phyloP scores from a whole-genome alignment of 2,888 invertebrate genomes.

The Hybos culiciformis region DNA sequence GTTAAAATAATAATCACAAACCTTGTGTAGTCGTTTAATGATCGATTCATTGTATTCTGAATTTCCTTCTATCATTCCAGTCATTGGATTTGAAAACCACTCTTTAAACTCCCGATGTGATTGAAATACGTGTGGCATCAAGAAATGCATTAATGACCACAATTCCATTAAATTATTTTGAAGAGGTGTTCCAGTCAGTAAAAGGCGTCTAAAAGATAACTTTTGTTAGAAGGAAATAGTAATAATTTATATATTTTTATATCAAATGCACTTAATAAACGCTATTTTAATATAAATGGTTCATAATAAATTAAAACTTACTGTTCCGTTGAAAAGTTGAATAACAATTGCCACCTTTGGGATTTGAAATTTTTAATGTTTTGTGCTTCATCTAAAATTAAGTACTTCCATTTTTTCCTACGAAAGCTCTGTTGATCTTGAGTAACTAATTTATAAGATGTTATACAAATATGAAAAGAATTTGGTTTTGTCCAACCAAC shows the following conservation, averaged over 20 bases:
- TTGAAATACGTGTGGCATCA: constrained; percentile 94
- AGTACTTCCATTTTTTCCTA: constrained; percentile 94
- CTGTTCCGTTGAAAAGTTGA: constrained; percentile 89
- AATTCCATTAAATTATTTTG: constrained; percentile 95
- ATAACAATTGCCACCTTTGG: constrained; percentile 91
- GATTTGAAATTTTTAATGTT: constrained; percentile 99
- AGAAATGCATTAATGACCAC: constrained; percentile 96
- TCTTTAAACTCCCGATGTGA: constrained; percentile 94
- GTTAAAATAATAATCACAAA: too few relatives aligned
- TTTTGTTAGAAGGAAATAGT: constrained; percentile 4
- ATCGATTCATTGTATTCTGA: constrained; percentile 82
- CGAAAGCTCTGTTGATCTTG: constrained; percentile 97
- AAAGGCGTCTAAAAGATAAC: constrained; percentile 53
- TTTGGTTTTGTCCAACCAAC: constrained; percentile 97
- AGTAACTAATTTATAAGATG: constrained; percentile 93
- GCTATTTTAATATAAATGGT: background rate
- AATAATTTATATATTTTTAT: constrained; percentile 9
- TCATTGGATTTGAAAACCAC: constrained; percentile 97
- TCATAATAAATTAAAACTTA: constrained; percentile 34
- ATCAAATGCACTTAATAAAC: background rate
- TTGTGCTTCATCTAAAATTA: constrained; percentile 96
- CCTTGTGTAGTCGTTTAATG: constrained; percentile 81
- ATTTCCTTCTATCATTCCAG: constrained; percentile 89
- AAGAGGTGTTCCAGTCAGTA: constrained; percentile 88
- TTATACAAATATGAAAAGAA: constrained; percentile 96